These are phyloP conservation scores for Phorcus lineatus DNA, from an alignment of 2,888 invertebrate genomes.

Conservation along the genomic window DNA sequence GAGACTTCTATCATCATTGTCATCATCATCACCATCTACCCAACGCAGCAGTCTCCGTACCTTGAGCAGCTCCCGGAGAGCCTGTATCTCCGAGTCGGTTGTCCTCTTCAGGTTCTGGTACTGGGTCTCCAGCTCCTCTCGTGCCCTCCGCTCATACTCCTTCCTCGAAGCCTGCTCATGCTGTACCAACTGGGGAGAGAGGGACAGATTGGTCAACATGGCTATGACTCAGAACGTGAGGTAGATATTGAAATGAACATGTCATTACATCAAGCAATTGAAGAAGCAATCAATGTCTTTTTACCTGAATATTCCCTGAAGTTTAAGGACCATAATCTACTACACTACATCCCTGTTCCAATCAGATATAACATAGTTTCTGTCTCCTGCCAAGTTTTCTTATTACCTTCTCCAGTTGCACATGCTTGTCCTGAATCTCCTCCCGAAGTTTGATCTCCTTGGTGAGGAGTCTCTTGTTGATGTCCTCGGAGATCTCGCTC, in stretches of 20 bases:
- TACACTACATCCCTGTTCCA: too few species aligned
- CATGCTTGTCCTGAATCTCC: conserved; percentile 69
- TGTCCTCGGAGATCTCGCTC: conserved; percentile 71
- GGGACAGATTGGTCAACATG: background rate
- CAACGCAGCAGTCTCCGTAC: conserved; percentile 42
- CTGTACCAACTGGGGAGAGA: conserved; percentile 54
- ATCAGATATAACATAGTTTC: background rate
- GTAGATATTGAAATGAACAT: background rate
- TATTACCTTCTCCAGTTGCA: conserved; percentile 70
- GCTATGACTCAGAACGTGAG: background rate
- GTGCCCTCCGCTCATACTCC: conserved; percentile 62
- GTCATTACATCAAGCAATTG: too few species aligned
- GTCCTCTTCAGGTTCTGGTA: conserved; percentile 65
- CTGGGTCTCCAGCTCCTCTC: conserved; percentile 66
- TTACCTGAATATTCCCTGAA: too few species aligned
- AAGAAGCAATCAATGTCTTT: too few species aligned
- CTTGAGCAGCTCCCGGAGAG: conserved; percentile 63
- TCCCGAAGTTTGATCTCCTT: conserved; percentile 74
- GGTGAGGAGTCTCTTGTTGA: conserved; percentile 67
- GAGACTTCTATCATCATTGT: too few species aligned
- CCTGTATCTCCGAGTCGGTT: conserved; percentile 60
- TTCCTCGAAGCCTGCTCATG: conserved; percentile 65
- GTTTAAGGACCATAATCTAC: too few species aligned
- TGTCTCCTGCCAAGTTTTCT: too few species aligned
- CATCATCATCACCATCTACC: too few species aligned